Evolutionary conservation across 2,888 invertebrate species (phyloP).

Genomic region (Neoscelio sp.): DNA sequence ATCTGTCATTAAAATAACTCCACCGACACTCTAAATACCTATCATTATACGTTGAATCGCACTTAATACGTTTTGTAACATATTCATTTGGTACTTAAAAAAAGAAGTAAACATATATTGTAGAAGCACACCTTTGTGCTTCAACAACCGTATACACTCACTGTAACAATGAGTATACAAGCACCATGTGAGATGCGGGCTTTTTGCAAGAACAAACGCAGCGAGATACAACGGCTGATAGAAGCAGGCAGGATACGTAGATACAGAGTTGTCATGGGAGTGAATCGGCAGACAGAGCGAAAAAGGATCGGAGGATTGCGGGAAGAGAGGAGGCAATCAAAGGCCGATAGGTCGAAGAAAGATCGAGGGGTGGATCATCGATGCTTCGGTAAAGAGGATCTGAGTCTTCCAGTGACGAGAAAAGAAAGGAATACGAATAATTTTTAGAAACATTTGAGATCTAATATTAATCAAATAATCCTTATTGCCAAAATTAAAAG

Average conservation of each 20-base stretch:
- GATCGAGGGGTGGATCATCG: constrained; percentile 48
- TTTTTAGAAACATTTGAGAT: constrained; percentile 4
- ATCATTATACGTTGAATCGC: background rate
- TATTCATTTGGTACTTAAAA: constrained; percentile 20
- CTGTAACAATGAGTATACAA: constrained; percentile 41
- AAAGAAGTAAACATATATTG: constrained; percentile 6
- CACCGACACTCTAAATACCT: background rate
- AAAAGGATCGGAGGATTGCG: constrained; percentile 38
- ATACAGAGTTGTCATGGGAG: constrained; percentile 67
- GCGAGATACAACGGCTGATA: constrained; percentile 66
- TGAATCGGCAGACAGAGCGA: constrained; percentile 50
- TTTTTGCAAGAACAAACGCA: constrained; percentile 44
- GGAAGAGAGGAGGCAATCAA: constrained; percentile 51
- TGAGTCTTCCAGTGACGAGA: constrained; percentile 11
- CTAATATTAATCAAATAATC: too few species aligned
- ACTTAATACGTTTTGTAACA: background rate
- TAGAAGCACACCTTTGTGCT: constrained; percentile 16
- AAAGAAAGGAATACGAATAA: constrained; percentile 12
- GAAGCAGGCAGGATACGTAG: constrained; percentile 48
- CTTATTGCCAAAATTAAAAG: too few species aligned
- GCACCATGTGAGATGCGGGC: constrained; percentile 31
- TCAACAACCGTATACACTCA: constrained; percentile 25
- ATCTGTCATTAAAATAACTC: too few species aligned
- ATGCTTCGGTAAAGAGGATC: constrained; percentile 25
- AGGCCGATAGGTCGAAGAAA: constrained; percentile 53